Conservation (phyloP, 2,113 vertebrate genomes). For the Donacobius atricapilla region DNA sequence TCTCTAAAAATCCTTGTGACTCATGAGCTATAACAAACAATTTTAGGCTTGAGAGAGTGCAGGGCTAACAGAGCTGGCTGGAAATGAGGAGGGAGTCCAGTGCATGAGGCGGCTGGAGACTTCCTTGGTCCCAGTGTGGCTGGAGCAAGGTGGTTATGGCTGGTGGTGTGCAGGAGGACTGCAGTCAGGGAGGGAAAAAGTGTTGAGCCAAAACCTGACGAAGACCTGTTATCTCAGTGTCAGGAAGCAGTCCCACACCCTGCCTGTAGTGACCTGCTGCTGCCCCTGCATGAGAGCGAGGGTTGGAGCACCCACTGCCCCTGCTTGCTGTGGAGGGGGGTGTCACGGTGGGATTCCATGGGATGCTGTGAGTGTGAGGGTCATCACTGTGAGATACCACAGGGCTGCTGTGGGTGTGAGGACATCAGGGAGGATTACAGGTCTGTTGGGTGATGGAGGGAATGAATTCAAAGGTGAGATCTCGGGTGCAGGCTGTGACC, state of each 20-base stretch:
- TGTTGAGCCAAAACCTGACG: neutral
- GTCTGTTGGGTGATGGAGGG: neutral
- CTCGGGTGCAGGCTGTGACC: neutral
- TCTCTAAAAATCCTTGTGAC: constrained; percentile 40
- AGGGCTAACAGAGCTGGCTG: neutral
- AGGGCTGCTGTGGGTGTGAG: neutral
- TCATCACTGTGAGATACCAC: neutral
- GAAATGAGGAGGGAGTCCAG: neutral
- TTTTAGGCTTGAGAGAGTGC: constrained; percentile 40
- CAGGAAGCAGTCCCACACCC: neutral
- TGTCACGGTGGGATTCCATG: neutral
- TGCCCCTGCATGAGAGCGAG: neutral
- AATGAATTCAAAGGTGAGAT: neutral
- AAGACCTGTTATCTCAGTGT: neutral
- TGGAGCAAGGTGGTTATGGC: neutral
- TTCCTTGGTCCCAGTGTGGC: neutral
- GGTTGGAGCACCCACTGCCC: accelerated
- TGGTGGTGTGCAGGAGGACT: accelerated
- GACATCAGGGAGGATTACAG: neutral
- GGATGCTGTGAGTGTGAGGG: neutral
- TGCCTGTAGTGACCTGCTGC: neutral
- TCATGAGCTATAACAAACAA: constrained; percentile 49
- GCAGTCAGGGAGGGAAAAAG: accelerated
- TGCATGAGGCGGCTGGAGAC: accelerated
- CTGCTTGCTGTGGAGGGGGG: neutral